Evolutionary conservation across 2,797 vertebrate species (phyloP).

Genomic region (Hylomyscus alleni): DNA sequence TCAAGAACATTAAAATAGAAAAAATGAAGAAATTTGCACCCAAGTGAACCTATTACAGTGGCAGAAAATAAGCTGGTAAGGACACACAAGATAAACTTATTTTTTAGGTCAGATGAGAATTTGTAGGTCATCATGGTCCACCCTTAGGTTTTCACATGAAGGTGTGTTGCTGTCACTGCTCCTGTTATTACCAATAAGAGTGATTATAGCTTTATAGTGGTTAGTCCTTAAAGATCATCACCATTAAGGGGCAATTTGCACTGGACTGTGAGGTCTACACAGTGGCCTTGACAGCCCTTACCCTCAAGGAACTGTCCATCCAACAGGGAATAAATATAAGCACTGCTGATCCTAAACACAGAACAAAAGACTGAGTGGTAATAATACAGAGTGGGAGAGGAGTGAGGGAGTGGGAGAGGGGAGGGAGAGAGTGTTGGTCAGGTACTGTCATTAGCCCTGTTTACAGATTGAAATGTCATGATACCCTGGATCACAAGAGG

Average conservation of each 20-base stretch:
- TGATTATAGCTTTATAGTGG: neutral
- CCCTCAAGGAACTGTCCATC: neutral
- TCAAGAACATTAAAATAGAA: neutral
- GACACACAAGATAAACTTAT: neutral
- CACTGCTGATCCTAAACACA: neutral
- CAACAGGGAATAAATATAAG: neutral
- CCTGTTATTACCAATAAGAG: neutral
- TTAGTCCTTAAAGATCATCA: slow-evolving; percentile 55
- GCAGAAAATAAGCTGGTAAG: slow-evolving; percentile 27
- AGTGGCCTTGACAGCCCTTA: neutral
- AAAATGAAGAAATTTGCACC: slow-evolving; percentile 31
- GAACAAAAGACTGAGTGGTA: neutral
- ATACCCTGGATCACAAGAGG: neutral
- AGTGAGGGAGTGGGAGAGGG: accelerated
- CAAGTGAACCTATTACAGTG: neutral
- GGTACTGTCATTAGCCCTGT: neutral
- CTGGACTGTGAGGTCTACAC: neutral
- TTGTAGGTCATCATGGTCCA: neutral
- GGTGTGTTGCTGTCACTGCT: neutral
- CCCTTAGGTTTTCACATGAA: neutral
- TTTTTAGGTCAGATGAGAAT: slow-evolving; percentile 41
- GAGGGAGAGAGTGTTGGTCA: neutral
- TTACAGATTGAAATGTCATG: neutral
- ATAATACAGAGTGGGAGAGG: neutral
- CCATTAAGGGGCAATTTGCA: neutral